Evolutionary conservation across 2,888 invertebrate genomes (phyloP).

Genomic region (Acholoe squamosa): DNA sequence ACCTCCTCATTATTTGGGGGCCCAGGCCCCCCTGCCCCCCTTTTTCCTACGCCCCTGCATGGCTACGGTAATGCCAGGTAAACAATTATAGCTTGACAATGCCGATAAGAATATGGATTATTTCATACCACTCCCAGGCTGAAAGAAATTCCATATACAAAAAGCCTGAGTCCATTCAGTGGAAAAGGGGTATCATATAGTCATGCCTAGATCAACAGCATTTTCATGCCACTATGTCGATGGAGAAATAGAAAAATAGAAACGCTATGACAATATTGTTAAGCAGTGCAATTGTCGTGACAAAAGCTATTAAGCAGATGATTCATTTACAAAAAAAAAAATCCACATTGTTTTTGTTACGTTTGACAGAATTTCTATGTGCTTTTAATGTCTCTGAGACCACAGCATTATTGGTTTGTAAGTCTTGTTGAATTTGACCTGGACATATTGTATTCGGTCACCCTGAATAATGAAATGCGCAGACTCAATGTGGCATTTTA

Average conservation of each 20-base stretch:
- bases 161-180: background rate
- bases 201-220: background rate
- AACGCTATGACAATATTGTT: background rate
- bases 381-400: background rate
- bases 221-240: background rate
- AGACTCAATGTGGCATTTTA: background rate
- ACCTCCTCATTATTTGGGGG: too few relatives aligned
- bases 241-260: constrained; percentile 55
- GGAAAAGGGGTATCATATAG: background rate
- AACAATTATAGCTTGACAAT: background rate
- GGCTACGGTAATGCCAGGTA: background rate
- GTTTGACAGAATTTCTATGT: background rate
- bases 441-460: background rate
- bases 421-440: constrained; percentile 25
- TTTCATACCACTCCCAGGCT: background rate
- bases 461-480: background rate
- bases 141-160: background rate
- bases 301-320: background rate
- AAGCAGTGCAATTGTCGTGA: background rate
- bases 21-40: too few relatives aligned
- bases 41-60: too few relatives aligned
- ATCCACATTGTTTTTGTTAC: background rate
- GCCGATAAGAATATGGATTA: background rate
- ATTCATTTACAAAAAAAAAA: background rate
- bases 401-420: constrained; percentile 34